These are phyloP conservation scores for Mimachlamys varia DNA, from an alignment of 2,888 invertebrate genomes.

Conservation along the genomic window DNA sequence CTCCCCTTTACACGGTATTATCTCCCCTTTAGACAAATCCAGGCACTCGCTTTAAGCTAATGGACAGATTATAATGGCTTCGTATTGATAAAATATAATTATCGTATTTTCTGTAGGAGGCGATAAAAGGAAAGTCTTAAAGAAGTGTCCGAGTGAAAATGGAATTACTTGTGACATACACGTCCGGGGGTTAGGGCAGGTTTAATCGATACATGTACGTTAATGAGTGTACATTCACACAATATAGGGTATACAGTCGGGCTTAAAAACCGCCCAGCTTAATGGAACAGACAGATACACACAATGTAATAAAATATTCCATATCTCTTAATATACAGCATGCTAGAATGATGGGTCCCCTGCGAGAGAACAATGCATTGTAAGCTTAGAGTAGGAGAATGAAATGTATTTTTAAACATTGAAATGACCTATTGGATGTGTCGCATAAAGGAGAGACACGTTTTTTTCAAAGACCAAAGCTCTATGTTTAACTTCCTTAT, in stretches of 20 bases:
- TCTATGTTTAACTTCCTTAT: too few species aligned
- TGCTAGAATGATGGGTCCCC: too few species aligned
- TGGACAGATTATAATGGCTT: neutral
- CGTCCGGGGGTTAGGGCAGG: neutral
- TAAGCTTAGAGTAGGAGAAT: too few species aligned
- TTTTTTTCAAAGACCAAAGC: neutral
- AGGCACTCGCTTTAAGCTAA: neutral
- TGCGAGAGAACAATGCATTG: too few species aligned
- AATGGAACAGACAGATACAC: neutral
- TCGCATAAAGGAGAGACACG: too few species aligned
- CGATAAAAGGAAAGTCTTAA: neutral
- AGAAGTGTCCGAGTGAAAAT: conserved; percentile 12
- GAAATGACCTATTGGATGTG: too few species aligned
- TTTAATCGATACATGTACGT: neutral
- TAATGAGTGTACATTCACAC: neutral
- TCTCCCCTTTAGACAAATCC: neutral
- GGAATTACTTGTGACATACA: neutral
- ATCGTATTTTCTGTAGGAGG: neutral
- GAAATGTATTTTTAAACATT: too few species aligned
- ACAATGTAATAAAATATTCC: too few species aligned
- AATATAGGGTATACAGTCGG: neutral
- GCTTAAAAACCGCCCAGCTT: neutral
- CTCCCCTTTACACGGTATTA: neutral
- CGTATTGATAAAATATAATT: conserved; percentile 9
- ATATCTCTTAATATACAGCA: too few species aligned